phyloP scores from a whole-genome alignment of 2,888 invertebrate species.

The Tanypteryx hageni region DNA sequence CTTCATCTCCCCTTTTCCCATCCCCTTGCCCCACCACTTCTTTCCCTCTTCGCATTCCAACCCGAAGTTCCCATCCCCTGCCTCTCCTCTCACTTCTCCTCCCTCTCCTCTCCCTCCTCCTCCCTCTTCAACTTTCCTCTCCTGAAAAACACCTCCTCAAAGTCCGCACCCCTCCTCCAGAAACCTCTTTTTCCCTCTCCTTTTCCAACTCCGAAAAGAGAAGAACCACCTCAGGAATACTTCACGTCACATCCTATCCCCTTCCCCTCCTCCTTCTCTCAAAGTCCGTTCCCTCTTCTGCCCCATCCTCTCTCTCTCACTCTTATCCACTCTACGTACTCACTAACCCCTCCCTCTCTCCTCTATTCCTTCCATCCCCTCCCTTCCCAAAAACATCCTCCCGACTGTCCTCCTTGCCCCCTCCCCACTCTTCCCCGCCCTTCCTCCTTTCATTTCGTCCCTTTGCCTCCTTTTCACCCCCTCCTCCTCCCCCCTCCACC shows the following conservation, averaged over 20 bases:
- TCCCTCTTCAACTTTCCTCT: conserved; percentile 32
- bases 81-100: background rate
- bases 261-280: background rate
- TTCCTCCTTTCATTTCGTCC: background rate
- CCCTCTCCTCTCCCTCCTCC: background rate
- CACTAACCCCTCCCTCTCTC: background rate
- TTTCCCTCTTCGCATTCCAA: background rate
- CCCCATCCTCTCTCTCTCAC: background rate
- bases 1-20: background rate
- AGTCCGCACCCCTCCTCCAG: background rate
- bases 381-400: background rate
- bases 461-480: background rate
- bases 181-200: background rate
- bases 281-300: background rate
- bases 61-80: background rate
- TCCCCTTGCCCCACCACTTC: background rate
- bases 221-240: conserved; percentile 36
- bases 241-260: conserved; percentile 20
- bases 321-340: background rate
- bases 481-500: background rate
- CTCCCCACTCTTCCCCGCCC: background rate
- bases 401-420: background rate
- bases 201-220: conserved; percentile 10
- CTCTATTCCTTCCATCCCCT: background rate
- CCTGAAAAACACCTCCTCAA: conserved; percentile 10